phyloP scores from a whole-genome alignment of 2,113 vertebrate genomes.

The Oreochromis spilurus region DNA sequence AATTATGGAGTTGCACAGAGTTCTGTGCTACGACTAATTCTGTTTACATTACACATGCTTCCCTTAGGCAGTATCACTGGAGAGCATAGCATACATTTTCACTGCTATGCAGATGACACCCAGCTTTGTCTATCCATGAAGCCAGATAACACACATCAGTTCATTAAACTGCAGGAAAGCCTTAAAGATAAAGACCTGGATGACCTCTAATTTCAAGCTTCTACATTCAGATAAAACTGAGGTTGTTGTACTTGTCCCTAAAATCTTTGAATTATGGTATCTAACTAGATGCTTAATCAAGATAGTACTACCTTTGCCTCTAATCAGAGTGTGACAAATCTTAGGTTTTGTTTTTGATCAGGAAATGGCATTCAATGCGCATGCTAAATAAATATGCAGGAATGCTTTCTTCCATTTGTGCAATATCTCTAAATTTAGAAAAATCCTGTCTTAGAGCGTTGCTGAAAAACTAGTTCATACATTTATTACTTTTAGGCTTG shows the following conservation, averaged over 20 bases:
- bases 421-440: too few species aligned
- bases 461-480: too few species aligned
- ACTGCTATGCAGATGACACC: background rate
- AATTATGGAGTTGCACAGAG: background rate
- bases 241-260: background rate
- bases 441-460: too few species aligned
- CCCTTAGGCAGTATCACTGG: too few species aligned
- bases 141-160: background rate
- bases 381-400: background rate
- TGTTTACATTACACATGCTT: background rate
- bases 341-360: background rate
- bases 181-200: background rate
- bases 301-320: background rate
- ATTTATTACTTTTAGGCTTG: too few species aligned
- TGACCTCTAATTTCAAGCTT: background rate
- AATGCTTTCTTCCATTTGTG: background rate
- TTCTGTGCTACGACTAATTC: background rate
- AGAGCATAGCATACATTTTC: background rate
- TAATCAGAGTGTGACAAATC: background rate
- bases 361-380: background rate
- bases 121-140: background rate
- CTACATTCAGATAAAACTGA: background rate
- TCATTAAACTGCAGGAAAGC: background rate
- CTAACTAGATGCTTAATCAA: background rate
- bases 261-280: background rate